Base-by-base conservation (phyloP, 2,888 invertebrate species). In the Cerceris rybyensis region DNA sequence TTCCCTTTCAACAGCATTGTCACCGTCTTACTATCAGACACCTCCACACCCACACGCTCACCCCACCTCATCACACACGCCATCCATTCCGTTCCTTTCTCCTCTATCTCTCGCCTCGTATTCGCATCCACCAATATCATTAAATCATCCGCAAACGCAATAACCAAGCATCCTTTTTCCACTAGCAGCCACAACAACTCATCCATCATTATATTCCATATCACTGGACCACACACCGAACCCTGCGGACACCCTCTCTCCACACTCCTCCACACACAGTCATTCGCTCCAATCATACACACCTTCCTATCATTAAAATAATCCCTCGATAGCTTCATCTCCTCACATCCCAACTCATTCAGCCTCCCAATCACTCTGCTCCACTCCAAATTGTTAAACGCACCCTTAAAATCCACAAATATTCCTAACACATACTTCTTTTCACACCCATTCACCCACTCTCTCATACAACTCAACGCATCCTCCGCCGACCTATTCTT, bases 121-220 rank as follows among this genome's bases (percentile, higher is more conserved):
- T 6, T 2, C 0, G 58, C 71, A 0, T 58, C 41, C 9, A 70
- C 50, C 0, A 46, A 11, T n/a, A 64, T 9, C 6, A 58, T 16
- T 14, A 71, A 11, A n/a, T 63, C 63, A 41, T 63, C 63, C n/a
- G 63, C 63, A n/a, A 52, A 63, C 4, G 63, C 63, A n/a, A 63
- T 41, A 1, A 28, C 13, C 17, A 52, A n/a, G 8, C 50, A 63
- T 39, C 52, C 63, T 2, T 14, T n/a, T 17, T 6, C 39, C 0
- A 13, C 39, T 2, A 63, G 8, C 7, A 2, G 8, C 39, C n/a
- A 39, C 52, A 63, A 16, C 39, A 63, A 39, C 7, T 14, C 52
- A 16, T 63, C 63, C 50, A 63, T 39, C 52, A 63, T 52, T 4
- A 69, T 0, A 28, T 69, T 61, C 69, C 69, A 69, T 28, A 61